Base-by-base conservation (phyloP, 2,113 vertebrate species). In the Actinemys pallida region DNA sequence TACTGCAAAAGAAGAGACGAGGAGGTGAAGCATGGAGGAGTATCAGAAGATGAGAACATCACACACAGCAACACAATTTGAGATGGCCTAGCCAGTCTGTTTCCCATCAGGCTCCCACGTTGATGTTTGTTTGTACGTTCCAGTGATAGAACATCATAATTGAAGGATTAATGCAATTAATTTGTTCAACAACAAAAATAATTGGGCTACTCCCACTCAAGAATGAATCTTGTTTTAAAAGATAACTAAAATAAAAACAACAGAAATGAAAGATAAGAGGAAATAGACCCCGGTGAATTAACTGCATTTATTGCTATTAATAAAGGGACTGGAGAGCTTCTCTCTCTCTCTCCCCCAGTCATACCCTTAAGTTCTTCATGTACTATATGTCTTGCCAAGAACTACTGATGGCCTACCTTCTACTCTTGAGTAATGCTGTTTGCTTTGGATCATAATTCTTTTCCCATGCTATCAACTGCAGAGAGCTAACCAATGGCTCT, bases 1-100 rank as follows among this genome's bases (percentile, higher is more conserved):
- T 59, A 0, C 19, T 90, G 2, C 0, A 9, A 56, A 39, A 72
- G n/a, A 22, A 39, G 35, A 39, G 1, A 11, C 11, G 2, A 65
- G 20, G 69, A 94, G 88, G 54, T 2, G 31, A 80, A 90, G 16
- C 35, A 10, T 27, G 82, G 92, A 82, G 19, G 31, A 78, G 1
- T 10, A 83, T 85, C 91, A 88, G 35, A 86, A 90, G 20, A 45
- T 10, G 17, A 79, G 2, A 22, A 3, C 52, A 78, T 42, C 53
- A 86, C 78, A 0, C 24, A 35, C 9, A 86, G 1, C n/a, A 82
- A 25, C n/a, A 39, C 14, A 69, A 54, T 69, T 12, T 89, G 62
- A 81, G 65, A 54, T 8, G 19, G 83, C 3, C 4, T 80, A n/a
- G 50, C 20, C 11, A 50, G 11, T 27, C 1, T 81, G 20, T 47